Base-by-base conservation (phyloP, 2,888 invertebrate genomes). In the Dryobotodes eremita region DNA sequence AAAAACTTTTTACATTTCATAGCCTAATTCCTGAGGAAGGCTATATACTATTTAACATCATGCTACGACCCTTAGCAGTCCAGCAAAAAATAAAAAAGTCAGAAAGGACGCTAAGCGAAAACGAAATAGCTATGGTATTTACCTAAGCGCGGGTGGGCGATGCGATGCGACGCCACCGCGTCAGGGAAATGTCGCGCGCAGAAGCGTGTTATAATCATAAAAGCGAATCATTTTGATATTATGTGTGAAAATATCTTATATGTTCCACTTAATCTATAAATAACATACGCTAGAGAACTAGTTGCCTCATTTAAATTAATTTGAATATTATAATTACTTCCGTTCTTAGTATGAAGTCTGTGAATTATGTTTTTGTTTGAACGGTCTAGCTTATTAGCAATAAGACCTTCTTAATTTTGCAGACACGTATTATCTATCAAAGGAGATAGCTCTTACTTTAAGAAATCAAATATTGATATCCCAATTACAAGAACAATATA, bases 251-350 rank as follows among this genome's bases (percentile, higher is more conserved):
- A 74, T n/a, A 73, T 78, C 50, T 48, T 46, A 31, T 31, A 42
- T 42, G 64, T 46, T 62, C 31, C n/a, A 71, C 48, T 70, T 61
- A 55, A n/a, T 11, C 11, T 62, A 50, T 36, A 42, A 57, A 82
- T 68, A 68, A 31, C 46, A 82, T n/a, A 3, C n/a, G 31, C 23
- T 31, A 68, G n/a, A 71, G 57, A 68, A 64, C 66, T 74, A 31
- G 85, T 74, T 59, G 11, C 57, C 53, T 64, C 66, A 79, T 84
- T 84, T 68, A 64, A 68, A 79, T 70, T 57, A 71, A 74, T 84
- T 78, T 70, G 20, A 73, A 84, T 68, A 71, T 84, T 69, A 71
- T 74, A 46, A 80, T 68, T 71, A 64, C 46, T 66, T 84, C 74
- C 80, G 66, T 64, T 83, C 42, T 46, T 64, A 68, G 64, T 66